Percentiles rank a stretch among this genome's conserved stretches.
Evolutionary conservation across 1,140 invertebrate species (phyloP).

Genomic region (Meloidogyne floridensis): DNA sequence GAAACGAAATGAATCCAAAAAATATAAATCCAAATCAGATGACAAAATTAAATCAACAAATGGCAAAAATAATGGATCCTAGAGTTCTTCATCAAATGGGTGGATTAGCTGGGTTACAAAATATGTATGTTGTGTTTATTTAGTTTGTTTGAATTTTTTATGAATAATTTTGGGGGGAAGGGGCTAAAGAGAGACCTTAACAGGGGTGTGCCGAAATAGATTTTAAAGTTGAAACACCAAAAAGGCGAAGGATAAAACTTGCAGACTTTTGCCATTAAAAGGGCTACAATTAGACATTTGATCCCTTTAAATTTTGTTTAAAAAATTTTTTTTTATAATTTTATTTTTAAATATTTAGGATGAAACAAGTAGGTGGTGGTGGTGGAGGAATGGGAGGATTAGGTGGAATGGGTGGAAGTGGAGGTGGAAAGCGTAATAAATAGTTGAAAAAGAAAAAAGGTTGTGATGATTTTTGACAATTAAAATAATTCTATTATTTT

Average conservation of each 20-base stretch:
- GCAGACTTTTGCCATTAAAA: too few species aligned
- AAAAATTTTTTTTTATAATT: neutral
- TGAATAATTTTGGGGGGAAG: neutral
- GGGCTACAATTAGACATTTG: too few species aligned
- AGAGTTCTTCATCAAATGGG: constrained; percentile 91
- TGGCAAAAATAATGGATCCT: constrained; percentile 99
- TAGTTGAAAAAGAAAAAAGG: neutral
- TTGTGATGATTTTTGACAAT: neutral
- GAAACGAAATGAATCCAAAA: constrained; percentile 90
- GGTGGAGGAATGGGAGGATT: constrained; percentile 41
- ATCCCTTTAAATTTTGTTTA: neutral
- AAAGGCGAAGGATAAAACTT: too few species aligned
- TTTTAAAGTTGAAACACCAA: too few species aligned
- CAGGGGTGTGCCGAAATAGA: too few species aligned
- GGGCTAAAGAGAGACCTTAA: too few species aligned
- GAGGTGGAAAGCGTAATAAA: constrained; percentile 34
- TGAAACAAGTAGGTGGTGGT: constrained; percentile 44
- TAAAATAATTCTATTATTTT: neutral
- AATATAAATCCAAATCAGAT: constrained; percentile 98
- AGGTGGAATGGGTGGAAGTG: constrained; percentile 9
- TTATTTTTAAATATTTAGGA: constrained; percentile 19
- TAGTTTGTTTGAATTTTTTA: neutral
- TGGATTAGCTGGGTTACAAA: constrained; percentile 70
- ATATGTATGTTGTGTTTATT: constrained; percentile 23
- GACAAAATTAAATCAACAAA: constrained; percentile 97